Conservation (phyloP, 2,797 vertebrate genomes). For the Falco concolor region DNA sequence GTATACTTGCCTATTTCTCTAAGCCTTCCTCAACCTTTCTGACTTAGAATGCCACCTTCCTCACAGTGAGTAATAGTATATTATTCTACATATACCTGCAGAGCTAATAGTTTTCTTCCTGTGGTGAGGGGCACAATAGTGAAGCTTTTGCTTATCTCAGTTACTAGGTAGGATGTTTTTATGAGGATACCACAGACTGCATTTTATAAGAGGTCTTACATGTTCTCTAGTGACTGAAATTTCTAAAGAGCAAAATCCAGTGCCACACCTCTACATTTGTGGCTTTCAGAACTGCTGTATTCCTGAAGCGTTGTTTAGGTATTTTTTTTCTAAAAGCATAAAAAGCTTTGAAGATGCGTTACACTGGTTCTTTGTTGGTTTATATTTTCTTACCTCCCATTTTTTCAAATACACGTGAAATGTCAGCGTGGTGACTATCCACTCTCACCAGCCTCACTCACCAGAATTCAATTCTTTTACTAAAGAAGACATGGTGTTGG, state of each 20-base stretch:
- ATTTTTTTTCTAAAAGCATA: not conserved
- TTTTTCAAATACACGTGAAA: not conserved
- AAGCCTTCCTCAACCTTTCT: not conserved
- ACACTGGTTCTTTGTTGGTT: not conserved
- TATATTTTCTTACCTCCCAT: not conserved
- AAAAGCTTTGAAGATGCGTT: not conserved
- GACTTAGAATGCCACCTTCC: not conserved
- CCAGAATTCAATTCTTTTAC: constrained; percentile 97
- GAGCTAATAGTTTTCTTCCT: not conserved
- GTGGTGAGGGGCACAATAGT: not conserved
- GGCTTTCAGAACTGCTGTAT: not conserved
- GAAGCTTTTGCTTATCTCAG: not conserved
- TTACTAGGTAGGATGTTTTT: not conserved
- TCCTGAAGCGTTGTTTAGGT: not conserved
- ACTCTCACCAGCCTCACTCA: constrained; percentile 34
- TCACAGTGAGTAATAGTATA: not conserved
- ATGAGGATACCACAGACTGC: not conserved
- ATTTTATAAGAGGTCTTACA: not conserved
- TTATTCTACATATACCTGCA: not conserved
- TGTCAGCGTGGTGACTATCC: not conserved
- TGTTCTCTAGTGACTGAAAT: not conserved
- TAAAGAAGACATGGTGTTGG: constrained; percentile 97
- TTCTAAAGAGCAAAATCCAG: no score
- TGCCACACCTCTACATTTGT: not conserved
- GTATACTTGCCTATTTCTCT: not conserved